Percentiles rank a stretch among this genome's conserved stretches.
phyloP scores from a whole-genome alignment of 1,140 invertebrate species.

The Drosophila obscura region DNA sequence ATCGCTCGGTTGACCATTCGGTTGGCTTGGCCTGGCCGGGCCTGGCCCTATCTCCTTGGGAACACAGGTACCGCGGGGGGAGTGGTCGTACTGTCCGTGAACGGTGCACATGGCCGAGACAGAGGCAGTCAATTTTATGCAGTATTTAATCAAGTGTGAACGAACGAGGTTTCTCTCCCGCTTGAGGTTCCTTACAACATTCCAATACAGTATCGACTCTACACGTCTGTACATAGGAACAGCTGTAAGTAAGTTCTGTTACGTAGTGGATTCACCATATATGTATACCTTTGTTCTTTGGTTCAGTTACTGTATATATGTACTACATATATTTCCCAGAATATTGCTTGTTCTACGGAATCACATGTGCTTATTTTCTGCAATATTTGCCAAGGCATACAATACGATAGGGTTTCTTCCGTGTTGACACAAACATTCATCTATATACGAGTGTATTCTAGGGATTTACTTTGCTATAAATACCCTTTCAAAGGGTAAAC shows the following conservation, averaged over 20 bases:
- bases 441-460: no score
- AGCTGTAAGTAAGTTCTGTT: conserved; percentile 15
- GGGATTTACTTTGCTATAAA: no score
- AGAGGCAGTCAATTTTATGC: not conserved
- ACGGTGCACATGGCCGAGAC: conserved; percentile 13
- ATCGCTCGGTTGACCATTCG: conserved; percentile 28
- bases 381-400: no score
- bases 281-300: no score
- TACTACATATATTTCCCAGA: no score
- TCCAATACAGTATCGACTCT: conserved; percentile 4
- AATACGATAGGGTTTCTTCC: no score
- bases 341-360: no score
- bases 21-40: conserved; percentile 8
- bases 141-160: conserved; percentile 54
- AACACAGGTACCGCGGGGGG: conserved; percentile 9
- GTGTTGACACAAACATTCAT: no score
- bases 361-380: no score
- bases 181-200: not conserved
- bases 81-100: conserved; percentile 1
- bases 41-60: conserved; percentile 18
- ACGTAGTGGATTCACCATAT: no score
- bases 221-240: not conserved
- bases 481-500: no score
- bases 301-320: no score
- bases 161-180: conserved; percentile 32